phyloP scores from a whole-genome alignment of 2,113 vertebrate species.

The Plectropomus leopardus region DNA sequence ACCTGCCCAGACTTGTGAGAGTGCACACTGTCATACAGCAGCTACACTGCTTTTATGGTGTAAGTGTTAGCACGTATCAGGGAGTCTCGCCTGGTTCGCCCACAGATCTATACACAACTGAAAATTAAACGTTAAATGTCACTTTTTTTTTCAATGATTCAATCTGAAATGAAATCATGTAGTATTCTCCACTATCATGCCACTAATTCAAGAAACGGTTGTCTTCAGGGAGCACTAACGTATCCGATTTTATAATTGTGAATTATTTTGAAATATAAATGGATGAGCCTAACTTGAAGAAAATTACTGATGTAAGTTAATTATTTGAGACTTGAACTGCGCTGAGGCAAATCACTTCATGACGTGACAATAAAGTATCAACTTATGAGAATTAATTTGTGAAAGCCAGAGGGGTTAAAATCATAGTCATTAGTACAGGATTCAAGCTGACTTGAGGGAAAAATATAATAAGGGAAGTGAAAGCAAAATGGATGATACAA shows the following conservation, averaged over 20 bases:
- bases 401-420: neutral
- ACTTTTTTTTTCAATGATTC: neutral
- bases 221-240: neutral
- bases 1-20: constrained; percentile 68
- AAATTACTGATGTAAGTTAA: neutral
- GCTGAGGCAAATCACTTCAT: neutral
- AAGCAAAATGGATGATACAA: neutral
- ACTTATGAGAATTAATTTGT: neutral
- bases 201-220: neutral
- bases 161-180: neutral
- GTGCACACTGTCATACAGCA: constrained; percentile 12
- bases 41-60: constrained; percentile 31
- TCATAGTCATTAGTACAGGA: neutral
- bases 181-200: neutral
- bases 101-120: constrained; percentile 34
- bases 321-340: neutral
- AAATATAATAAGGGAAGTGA: constrained; percentile 29
- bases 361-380: neutral
- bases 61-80: constrained; percentile 11
- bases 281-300: neutral
- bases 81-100: constrained; percentile 28
- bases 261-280: neutral
- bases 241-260: neutral
- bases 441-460: neutral
- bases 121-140: constrained; percentile 49